Percentiles rank a stretch among this genome's conserved stretches.
Conservation (phyloP, 2,797 vertebrate genomes). For the Gila robusta region DNA sequence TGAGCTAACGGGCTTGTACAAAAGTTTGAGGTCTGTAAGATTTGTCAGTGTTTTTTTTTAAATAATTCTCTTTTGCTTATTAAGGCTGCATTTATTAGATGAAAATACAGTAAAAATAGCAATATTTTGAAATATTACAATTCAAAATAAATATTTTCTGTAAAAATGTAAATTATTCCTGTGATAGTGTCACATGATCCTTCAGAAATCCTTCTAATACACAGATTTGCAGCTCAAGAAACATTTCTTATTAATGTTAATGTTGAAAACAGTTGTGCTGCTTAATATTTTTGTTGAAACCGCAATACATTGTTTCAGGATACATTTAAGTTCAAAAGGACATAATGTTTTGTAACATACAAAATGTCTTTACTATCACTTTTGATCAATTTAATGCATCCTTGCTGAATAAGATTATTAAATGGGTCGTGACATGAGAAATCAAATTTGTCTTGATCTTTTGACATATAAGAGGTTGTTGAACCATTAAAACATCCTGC, state of each 20-base stretch:
- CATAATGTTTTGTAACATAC: background rate
- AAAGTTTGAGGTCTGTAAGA: no score
- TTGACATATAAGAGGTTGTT: background rate
- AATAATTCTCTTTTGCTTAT: background rate
- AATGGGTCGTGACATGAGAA: background rate
- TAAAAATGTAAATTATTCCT: background rate
- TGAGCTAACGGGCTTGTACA: background rate
- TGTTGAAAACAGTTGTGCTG: no score
- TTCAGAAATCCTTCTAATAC: background rate
- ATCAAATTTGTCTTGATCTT: background rate
- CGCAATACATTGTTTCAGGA: background rate
- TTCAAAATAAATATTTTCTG: background rate
- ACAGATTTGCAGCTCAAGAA: background rate
- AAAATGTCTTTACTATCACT: background rate
- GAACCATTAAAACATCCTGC: background rate
- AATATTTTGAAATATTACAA: background rate
- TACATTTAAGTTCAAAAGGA: no score
- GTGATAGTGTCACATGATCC: background rate
- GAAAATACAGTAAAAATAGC: background rate
- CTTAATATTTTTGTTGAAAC: background rate
- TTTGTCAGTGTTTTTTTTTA: no score
- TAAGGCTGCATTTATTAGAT: background rate
- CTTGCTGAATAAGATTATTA: background rate
- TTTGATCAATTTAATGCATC: no score
- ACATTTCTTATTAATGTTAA: background rate